Base-by-base conservation (phyloP, 2,113 vertebrate genomes). In the Falcunculus frontatus region DNA sequence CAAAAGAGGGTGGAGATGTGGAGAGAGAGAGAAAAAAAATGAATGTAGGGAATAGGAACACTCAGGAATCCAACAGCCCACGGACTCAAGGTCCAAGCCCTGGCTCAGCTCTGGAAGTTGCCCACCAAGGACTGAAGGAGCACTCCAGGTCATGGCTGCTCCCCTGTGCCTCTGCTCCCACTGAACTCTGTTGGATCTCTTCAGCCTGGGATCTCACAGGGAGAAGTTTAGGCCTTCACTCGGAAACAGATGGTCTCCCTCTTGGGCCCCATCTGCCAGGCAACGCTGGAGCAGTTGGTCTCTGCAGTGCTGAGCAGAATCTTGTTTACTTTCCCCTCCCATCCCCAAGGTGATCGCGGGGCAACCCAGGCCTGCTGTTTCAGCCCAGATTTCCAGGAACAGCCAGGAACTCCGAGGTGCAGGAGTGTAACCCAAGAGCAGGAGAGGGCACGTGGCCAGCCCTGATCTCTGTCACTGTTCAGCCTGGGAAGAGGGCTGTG, bases 211-310 rank as follows among this genome's bases (percentile, higher is more conserved):
- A 84, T 81, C 60, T 91, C 39, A 1, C 73, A 47, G 70, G 73
- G 53, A 76, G 87, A 85, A 87, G 49, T 94, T 82, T 29, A 33
- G 78, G 89, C 49, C 91, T 86, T 69, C 7, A 0, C 67, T 90
- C 5, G 1, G 68, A 74, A 95, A 63, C 96, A 96, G 95, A 96
- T 97, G 95, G 95, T 80, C 78, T 94, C 87, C 73, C 75, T 77
- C 83, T 70, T 79, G 95, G 93, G 95, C 84, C 94, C 96, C 91
- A 89, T 95, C 95, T 97, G 96, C 95, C 91, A 95, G 89, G 96
- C 94, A 96, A 73, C 77, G 4, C 77, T 47, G 85, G 57, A 93
- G 94, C 91, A 83, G 91, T 94, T 89, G 89, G 62, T 85, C 93
- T 93, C 87, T 79, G 53, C 87, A 62, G 75, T 21, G 82, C 87